Conservation (phyloP, 2,797 vertebrate genomes). For the Prunella strophiata region DNA sequence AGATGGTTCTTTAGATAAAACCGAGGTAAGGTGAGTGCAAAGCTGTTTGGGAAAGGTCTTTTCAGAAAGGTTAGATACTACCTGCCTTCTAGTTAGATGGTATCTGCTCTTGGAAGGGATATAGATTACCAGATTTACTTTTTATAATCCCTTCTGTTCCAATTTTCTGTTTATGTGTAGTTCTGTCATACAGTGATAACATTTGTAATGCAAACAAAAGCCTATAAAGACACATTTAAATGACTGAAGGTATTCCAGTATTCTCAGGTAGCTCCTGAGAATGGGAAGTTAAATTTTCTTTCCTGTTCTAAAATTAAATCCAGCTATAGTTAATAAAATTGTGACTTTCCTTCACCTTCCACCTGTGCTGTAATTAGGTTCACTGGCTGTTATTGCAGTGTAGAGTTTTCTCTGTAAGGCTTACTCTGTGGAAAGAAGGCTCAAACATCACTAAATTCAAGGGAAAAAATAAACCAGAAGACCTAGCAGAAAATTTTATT, state of each 20-base stretch:
- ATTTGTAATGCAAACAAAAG: neutral
- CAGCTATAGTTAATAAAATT: neutral
- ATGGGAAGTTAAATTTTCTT: neutral
- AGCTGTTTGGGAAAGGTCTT: constrained; percentile 2
- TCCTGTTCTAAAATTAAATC: neutral
- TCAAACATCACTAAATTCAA: neutral
- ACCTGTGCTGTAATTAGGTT: neutral
- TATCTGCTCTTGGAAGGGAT: constrained; percentile 3
- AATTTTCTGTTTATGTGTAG: neutral
- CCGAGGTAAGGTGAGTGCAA: neutral
- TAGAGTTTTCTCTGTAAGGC: neutral
- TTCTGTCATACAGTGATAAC: neutral
- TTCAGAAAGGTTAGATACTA: constrained; percentile 50
- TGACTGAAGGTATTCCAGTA: neutral
- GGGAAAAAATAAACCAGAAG: neutral
- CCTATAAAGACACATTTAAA: neutral
- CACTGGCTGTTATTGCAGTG: neutral
- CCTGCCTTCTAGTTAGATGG: neutral
- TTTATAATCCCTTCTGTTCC: constrained; percentile 3
- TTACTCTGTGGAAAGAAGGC: neutral
- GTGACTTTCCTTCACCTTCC: neutral
- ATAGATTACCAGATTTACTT: neutral
- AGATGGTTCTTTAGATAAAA: constrained; percentile 25
- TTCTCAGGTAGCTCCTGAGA: neutral
- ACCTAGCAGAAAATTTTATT: neutral